Conservation (phyloP, 2,797 vertebrate genomes). For the Sebastiscus tertius region DNA sequence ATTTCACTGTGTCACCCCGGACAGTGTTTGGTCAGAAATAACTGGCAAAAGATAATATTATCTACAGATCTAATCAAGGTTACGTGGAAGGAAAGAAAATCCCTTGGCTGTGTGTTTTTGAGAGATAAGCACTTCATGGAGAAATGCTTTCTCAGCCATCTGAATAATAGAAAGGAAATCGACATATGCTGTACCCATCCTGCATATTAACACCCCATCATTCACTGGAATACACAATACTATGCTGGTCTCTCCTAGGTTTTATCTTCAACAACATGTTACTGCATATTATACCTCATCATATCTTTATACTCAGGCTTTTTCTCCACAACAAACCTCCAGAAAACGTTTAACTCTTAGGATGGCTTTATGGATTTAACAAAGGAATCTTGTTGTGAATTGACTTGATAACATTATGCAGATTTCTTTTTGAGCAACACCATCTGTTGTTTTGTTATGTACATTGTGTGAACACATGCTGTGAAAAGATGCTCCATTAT, state of each 20-base stretch:
- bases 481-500: constrained; percentile 10
- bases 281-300: constrained; percentile 5
- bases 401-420: neutral
- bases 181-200: constrained; percentile 12
- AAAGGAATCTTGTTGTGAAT: neutral
- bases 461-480: constrained; percentile 31
- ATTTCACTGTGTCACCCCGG: neutral
- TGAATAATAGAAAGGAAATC: constrained; percentile 54
- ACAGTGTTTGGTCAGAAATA: constrained; percentile 26
- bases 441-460: constrained; percentile 61
- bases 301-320: neutral
- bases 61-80: constrained; percentile 25
- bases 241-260: neutral
- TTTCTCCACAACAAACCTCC: constrained; percentile 7
- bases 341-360: constrained; percentile 8
- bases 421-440: constrained; percentile 5
- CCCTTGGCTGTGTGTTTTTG: constrained; percentile 3
- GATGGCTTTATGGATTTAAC: neutral
- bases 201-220: constrained; percentile 26
- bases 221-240: constrained; percentile 8
- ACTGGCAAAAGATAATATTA: constrained; percentile 21
- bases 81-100: constrained; percentile 24
- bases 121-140: constrained; percentile 39
- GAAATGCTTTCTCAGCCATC: constrained; percentile 49
- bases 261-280: neutral